Evolutionary conservation across 2,797 vertebrate species (phyloP), one percentile per base, ranked within the genome.

Genomic region (Eutrigla gurnardus): DNA sequence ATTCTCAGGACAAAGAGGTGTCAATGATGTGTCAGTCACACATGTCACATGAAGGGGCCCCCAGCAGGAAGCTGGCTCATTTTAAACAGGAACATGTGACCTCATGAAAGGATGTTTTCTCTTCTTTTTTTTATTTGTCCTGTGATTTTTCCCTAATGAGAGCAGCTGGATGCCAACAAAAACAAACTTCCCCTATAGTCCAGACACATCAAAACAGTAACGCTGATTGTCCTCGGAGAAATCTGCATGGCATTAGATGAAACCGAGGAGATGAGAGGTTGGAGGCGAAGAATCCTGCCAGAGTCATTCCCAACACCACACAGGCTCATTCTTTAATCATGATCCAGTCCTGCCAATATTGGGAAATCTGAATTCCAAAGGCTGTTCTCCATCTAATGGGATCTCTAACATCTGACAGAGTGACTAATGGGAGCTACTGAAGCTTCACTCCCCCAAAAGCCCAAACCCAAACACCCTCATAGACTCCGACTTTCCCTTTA

Each of bases 291-390:
- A 70, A 54, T 67, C 73, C 40, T 60, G 88, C 86, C 69, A 82
- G 65, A 86, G 65, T 75, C 77, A 49, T 82, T 85, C 82, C 81
- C 73, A 61, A 77, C 81, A 85, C 86, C 85, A 77, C 89, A 82
- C 81, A 90, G 85, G 84, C 81, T 91, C 88, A 87, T 91, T 91
- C 75, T 83, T 92, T 86, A 91, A 92, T 89, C 89, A 91, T 89
- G 82, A 92, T 83, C 77, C 57, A 61, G 42, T 78, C 70, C 75
- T 91, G 92, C 91, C 92, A 92, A 86, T 84, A 84, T 77, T 74
- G 62, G 75, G 58, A 80, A 82, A 88, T 88, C 75, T 78, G 70
- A 87, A 91, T 89, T 88, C 84, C 83, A 88, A 83, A 86, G 78
- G 64, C 81, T 74, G 70, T 62, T 63, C 17, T 9, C 77, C 73